A percentile compares a stretch with the other conserved stretches of the same genome.
Evolutionary conservation across 2,888 invertebrate species (phyloP).

Genomic region (Steinernema scapterisci): DNA sequence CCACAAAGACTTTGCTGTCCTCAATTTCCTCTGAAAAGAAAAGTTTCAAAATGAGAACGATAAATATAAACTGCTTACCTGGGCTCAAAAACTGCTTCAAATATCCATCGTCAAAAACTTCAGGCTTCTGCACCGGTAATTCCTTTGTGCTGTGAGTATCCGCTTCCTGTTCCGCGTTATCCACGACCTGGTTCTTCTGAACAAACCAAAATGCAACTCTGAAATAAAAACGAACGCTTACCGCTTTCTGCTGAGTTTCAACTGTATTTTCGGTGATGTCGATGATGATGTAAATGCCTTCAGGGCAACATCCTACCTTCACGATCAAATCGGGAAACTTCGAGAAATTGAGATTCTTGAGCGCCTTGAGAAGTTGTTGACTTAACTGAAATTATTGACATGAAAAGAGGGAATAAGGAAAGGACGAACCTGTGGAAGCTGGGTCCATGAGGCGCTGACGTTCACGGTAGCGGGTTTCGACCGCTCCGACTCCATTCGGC

Average conservation of each 20-base stretch:
- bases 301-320: constrained; percentile 3
- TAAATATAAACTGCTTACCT: neutral
- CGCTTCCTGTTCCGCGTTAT: neutral
- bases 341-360: neutral
- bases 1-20: neutral
- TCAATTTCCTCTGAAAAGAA: neutral
- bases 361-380: neutral
- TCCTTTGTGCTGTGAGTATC: neutral
- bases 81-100: neutral
- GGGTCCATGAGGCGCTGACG: constrained; percentile 5
- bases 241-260: too few species aligned
- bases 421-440: neutral
- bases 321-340: constrained; percentile 11
- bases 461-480: neutral
- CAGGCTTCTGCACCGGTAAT: neutral
- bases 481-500: constrained; percentile 11
- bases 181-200: neutral
- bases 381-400: neutral
- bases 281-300: neutral
- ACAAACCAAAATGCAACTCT: neutral
- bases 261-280: neutral
- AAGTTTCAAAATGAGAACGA: neutral
- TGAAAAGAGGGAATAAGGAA: too few species aligned
- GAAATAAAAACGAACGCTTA: too few species aligned
- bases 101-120: neutral